phyloP scores from a whole-genome alignment of 2,113 vertebrate species.

The Lynx canadensis region DNA sequence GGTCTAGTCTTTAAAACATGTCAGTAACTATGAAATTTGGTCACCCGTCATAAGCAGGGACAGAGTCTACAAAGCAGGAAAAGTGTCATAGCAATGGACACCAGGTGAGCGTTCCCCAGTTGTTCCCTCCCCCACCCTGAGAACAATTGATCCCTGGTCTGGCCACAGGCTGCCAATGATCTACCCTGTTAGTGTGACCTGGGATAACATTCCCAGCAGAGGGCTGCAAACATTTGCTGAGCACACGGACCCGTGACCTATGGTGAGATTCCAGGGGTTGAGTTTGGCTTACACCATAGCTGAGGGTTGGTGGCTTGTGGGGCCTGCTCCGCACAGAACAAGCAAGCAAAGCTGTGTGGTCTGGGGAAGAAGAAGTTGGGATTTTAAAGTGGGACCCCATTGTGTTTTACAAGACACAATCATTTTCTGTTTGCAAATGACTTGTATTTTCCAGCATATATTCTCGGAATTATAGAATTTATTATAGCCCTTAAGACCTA shows the following conservation, averaged over 20 bases:
- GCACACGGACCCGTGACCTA: conserved; percentile 70
- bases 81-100: background rate
- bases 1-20: background rate
- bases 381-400: background rate
- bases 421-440: conserved; percentile 1
- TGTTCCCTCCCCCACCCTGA: background rate
- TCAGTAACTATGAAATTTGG: background rate
- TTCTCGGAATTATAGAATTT: background rate
- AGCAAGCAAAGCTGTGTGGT: background rate
- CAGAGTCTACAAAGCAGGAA: background rate
- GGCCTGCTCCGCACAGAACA: background rate
- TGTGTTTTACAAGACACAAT: background rate
- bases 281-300: background rate
- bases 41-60: background rate
- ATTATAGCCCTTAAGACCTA: background rate
- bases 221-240: conserved; percentile 64
- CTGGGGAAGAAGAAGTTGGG: background rate
- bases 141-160: background rate
- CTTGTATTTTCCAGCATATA: background rate
- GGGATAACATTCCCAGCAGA: conserved; percentile 55
- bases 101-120: background rate
- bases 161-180: background rate
- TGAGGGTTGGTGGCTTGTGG: background rate
- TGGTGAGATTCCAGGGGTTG: background rate
- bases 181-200: background rate